Evolutionary conservation across 2,113 vertebrate genomes (phyloP).

Genomic region (Hyperoodon ampullatus): DNA sequence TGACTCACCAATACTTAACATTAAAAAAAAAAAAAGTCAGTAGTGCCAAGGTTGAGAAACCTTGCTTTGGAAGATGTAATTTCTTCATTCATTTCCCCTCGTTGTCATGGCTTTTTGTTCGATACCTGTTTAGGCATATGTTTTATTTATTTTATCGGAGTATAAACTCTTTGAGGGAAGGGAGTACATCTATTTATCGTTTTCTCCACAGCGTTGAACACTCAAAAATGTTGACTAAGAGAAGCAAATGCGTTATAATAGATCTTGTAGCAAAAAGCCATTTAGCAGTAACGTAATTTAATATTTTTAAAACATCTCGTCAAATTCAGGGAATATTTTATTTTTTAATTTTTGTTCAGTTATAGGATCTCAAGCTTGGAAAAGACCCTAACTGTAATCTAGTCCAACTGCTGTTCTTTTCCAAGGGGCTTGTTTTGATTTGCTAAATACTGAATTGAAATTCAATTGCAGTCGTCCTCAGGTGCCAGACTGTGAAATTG

Average conservation of each 20-base stretch:
- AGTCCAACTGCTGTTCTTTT: conserved; percentile 1
- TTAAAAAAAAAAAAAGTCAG: background rate
- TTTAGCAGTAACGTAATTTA: background rate
- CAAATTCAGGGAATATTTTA: conserved; percentile 20
- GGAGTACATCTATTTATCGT: background rate
- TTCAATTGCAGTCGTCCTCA: conserved; percentile 66
- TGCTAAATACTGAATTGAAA: conserved; percentile 68
- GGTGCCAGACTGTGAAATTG: conserved; percentile 76
- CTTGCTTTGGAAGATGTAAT: background rate
- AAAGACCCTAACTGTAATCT: conserved; percentile 47
- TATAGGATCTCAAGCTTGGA: conserved; percentile 27
- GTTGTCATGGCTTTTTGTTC: background rate
- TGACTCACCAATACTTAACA: background rate
- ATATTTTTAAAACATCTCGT: conserved; percentile 10
- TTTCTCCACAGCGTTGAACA: background rate
- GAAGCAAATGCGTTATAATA: background rate
- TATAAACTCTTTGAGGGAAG: conserved; percentile 31
- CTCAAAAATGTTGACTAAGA: conserved; percentile 10
- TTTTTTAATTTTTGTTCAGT: conserved; percentile 59
- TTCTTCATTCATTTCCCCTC: background rate
- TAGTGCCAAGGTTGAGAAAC: background rate
- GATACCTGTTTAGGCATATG: background rate
- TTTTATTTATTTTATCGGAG: conserved; percentile 10
- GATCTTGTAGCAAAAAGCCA: background rate
- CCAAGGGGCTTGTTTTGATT: conserved; percentile 57